Evolutionary conservation across 2,113 vertebrate genomes (phyloP).

Genomic region (Urocitellus parryii): DNA sequence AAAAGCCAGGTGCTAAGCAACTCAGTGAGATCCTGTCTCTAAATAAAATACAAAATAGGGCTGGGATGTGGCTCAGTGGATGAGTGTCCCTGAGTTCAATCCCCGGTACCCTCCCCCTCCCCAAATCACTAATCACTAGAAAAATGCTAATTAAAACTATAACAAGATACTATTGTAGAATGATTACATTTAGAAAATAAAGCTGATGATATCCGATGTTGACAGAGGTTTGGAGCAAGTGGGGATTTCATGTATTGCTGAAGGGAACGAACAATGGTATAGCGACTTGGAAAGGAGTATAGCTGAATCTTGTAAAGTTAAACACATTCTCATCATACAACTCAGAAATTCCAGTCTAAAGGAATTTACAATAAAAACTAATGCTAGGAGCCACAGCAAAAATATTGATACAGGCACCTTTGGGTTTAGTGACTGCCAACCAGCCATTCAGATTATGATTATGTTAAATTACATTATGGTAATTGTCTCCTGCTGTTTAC

Average conservation of each 20-base stretch:
- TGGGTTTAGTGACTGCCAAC: no score
- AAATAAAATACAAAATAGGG: no score
- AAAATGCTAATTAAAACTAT: neutral
- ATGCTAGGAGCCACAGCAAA: no score
- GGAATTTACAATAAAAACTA: neutral
- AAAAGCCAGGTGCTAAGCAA: no score
- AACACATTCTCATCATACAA: neutral
- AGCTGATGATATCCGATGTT: neutral
- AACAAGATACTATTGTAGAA: neutral
- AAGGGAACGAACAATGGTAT: neutral
- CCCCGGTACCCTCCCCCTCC: no score
- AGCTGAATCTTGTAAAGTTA: neutral
- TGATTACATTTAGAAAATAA: neutral
- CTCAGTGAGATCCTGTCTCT: no score
- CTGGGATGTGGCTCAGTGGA: no score
- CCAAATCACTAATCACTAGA: neutral
- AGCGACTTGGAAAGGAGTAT: neutral
- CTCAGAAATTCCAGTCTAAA: neutral
- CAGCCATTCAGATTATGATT: no score
- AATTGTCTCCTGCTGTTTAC: no score
- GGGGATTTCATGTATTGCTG: neutral
- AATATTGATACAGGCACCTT: no score
- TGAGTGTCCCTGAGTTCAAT: no score
- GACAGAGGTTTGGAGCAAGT: neutral
- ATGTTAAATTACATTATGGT: no score